Conservation (phyloP, 2,888 invertebrate genomes). For the Eumerus sabulonum region DNA sequence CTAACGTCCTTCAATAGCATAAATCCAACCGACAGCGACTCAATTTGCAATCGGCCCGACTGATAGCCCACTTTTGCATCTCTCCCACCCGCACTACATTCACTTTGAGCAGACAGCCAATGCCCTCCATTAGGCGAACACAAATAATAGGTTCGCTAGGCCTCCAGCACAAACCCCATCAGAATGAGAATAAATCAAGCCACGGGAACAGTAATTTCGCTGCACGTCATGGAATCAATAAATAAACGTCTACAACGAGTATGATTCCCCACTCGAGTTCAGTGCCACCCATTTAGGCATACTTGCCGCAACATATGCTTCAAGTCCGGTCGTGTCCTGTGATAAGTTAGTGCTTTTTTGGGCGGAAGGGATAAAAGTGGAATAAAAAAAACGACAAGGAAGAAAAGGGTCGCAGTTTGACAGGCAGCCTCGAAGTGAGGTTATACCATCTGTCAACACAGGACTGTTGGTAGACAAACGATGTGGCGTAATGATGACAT, state of each 20-base stretch:
- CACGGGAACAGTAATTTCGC: slow-evolving; percentile 43
- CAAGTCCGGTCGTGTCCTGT: not conserved
- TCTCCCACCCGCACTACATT: slow-evolving; percentile 27
- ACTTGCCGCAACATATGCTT: slow-evolving; percentile 40
- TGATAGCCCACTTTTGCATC: slow-evolving; percentile 49
- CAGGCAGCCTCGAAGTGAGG: slow-evolving; percentile 61
- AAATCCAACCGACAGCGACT: not conserved
- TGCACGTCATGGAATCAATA: slow-evolving; percentile 45
- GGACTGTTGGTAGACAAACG: slow-evolving; percentile 15
- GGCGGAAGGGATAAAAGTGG: slow-evolving; percentile 24
- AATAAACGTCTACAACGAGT: slow-evolving; percentile 33
- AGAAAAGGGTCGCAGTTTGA: slow-evolving; percentile 51
- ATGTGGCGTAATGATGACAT: slow-evolving; percentile 14
- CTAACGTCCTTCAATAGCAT: no score
- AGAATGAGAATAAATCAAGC: slow-evolving; percentile 28
- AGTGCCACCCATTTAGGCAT: slow-evolving; percentile 19
- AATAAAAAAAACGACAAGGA: not conserved
- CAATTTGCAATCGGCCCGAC: slow-evolving; percentile 11
- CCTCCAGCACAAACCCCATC: slow-evolving; percentile 10
- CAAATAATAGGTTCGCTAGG: slow-evolving; percentile 29
- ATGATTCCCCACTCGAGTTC: slow-evolving; percentile 7
- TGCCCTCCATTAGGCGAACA: slow-evolving; percentile 35
- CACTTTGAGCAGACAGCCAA: slow-evolving; percentile 37
- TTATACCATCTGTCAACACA: slow-evolving; percentile 64
- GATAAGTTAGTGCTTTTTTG: not conserved